Percentiles rank a stretch among this genome's conserved stretches.
These are phyloP conservation scores for Cichladusa arquata DNA, from an alignment of 2,113 vertebrate species.

Conservation along the genomic window DNA sequence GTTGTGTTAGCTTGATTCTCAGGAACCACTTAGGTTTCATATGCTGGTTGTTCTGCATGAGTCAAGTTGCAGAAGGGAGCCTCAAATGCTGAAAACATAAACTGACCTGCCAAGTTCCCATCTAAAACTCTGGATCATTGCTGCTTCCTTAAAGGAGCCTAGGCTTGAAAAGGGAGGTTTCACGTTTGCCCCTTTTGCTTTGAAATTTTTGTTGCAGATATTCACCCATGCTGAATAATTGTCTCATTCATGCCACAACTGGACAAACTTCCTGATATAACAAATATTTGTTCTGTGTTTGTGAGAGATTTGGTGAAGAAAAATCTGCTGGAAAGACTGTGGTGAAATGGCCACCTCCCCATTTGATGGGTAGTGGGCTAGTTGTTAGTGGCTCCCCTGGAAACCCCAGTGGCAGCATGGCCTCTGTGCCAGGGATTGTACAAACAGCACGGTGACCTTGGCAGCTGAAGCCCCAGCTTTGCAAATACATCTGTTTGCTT, in stretches of 20 bases:
- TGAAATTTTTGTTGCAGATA: not conserved
- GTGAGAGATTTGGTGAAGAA: not conserved
- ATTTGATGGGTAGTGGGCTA: not conserved
- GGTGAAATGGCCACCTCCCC: not conserved
- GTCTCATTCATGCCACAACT: not conserved
- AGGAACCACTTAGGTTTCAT: not conserved
- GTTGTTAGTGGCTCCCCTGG: not conserved
- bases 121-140: not conserved
- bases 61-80: not conserved
- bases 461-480: not conserved
- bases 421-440: not conserved
- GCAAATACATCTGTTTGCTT: not conserved
- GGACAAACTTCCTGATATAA: not conserved
- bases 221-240: not conserved
- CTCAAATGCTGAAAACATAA: not conserved
- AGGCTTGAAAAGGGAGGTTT: not conserved
- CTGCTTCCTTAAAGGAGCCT: not conserved
- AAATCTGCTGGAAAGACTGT: not conserved
- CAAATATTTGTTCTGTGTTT: not conserved
- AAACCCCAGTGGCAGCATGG: accelerated
- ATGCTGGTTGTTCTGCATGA: not conserved
- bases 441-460: accelerated
- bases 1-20: not conserved
- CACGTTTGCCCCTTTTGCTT: not conserved
- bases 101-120: not conserved